phyloP scores from a whole-genome alignment of 35 echinoderm and acorn worm species.

The Patiria miniata region DNA sequence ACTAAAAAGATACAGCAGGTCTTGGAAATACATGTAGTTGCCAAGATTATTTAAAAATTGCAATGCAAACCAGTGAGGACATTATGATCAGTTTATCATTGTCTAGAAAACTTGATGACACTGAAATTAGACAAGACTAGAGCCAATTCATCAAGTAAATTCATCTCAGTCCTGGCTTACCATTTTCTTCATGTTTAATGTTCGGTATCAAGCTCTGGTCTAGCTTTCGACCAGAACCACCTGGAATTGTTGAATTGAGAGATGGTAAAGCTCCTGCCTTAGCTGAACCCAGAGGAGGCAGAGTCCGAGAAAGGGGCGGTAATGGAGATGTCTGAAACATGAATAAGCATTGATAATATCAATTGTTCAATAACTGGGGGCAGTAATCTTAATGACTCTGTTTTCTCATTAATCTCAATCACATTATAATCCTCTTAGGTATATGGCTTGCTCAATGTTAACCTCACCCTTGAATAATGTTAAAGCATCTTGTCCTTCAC shows the following conservation, averaged over 20 bases:
- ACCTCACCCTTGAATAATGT: no score
- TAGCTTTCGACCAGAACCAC: slow-evolving; percentile 14
- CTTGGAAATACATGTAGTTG: no score
- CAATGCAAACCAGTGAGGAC: no score
- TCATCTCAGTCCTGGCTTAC: not conserved
- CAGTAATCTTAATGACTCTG: not conserved
- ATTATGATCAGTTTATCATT: no score
- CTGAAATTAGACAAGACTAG: no score
- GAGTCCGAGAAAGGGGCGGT: slow-evolving; percentile 83
- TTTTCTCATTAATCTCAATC: not conserved
- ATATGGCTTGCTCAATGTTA: not conserved
- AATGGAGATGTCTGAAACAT: slow-evolving; percentile 65
- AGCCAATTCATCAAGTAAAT: no score
- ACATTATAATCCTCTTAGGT: not conserved
- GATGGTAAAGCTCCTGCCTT: slow-evolving; percentile 49
- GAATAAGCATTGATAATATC: not conserved
- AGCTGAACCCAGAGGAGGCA: slow-evolving; percentile 80
- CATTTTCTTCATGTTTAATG: slow-evolving; percentile 53
- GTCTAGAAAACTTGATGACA: no score
- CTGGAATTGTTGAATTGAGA: slow-evolving; percentile 12
- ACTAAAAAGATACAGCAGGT: no score
- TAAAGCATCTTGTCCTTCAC: no score
- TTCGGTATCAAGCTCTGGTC: slow-evolving; percentile 68
- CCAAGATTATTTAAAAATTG: no score
- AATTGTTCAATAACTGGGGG: not conserved